Conservation (phyloP, 1,140 invertebrate species). For the Apis dorsata region DNA sequence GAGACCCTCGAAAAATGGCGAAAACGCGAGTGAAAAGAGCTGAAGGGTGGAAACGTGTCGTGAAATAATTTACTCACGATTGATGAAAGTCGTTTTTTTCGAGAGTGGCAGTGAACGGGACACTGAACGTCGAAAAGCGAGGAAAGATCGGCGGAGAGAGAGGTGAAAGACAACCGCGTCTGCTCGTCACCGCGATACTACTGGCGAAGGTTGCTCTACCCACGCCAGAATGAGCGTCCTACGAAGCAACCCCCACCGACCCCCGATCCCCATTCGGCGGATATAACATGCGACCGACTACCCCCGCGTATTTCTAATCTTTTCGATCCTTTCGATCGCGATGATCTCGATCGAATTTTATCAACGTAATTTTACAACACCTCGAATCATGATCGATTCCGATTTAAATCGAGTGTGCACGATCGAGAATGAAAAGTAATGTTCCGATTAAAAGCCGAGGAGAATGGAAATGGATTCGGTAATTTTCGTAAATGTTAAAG, state of each 20-base stretch:
- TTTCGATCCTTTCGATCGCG: conserved; percentile 1
- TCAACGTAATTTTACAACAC: too few relatives aligned
- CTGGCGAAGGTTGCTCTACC: conserved; percentile 66
- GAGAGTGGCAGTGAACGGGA: neutral
- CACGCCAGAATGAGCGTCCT: conserved; percentile 69
- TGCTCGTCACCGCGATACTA: conserved; percentile 71
- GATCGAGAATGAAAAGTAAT: neutral
- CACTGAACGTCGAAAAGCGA: neutral
- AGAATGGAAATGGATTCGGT: too few relatives aligned
- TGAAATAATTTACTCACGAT: conserved; percentile 29
- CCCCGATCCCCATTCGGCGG: conserved; percentile 31
- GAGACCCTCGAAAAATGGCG: too few relatives aligned
- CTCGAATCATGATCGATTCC: too few relatives aligned
- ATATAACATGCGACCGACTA: neutral
- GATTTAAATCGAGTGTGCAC: too few relatives aligned
- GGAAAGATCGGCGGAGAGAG: conserved; percentile 30
- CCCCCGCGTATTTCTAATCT: conserved; percentile 7
- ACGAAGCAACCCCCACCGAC: conserved; percentile 63
- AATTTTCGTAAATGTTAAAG: too few relatives aligned
- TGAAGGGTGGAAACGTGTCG: neutral
- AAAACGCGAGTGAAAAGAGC: neutral
- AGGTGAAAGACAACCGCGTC: conserved; percentile 62
- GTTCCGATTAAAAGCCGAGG: neutral
- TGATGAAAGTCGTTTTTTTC: neutral
- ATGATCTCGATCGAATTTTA: conserved; percentile 6